Conservation (phyloP, 2,888 invertebrate genomes). For the Acanthacorydalis orientalis region DNA sequence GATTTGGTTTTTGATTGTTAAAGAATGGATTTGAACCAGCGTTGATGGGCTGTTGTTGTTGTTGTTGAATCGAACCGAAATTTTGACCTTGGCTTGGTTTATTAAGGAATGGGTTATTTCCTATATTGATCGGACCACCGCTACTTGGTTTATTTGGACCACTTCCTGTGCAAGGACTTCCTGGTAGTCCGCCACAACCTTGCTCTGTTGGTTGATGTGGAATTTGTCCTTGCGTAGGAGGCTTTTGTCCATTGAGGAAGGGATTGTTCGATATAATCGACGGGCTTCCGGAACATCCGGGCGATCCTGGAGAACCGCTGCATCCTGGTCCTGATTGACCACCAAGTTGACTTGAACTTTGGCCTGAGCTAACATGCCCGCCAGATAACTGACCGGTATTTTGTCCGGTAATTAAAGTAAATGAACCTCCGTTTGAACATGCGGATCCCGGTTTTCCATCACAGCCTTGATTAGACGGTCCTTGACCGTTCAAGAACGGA, state of each 20-base stretch:
- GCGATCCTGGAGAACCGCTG: constrained; percentile 3
- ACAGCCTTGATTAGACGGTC: not conserved
- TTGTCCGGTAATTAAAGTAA: not conserved
- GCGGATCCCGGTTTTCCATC: constrained; percentile 1
- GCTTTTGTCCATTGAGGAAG: not conserved
- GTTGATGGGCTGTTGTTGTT: constrained; percentile 11
- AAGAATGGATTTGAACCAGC: constrained; percentile 18
- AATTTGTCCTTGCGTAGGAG: not conserved
- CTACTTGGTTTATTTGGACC: not conserved
- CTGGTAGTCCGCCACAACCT: constrained; percentile 3
- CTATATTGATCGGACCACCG: not conserved
- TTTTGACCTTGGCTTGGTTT: not conserved
- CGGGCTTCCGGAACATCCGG: not conserved
- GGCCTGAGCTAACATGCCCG: not conserved
- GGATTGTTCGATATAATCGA: not conserved
- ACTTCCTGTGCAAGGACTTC: constrained; percentile 2
- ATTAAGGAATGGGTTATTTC: constrained; percentile 2
- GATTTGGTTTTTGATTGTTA: not conserved
- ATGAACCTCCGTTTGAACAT: not conserved
- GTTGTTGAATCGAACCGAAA: not conserved
- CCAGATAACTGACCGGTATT: too few species aligned
- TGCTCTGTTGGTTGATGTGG: not conserved
- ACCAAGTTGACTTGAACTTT: not conserved
- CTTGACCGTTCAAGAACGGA: constrained; percentile 2
- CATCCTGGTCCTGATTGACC: not conserved